Conservation (phyloP, 2,113 vertebrate species). For the Microtus ochrogaster region DNA sequence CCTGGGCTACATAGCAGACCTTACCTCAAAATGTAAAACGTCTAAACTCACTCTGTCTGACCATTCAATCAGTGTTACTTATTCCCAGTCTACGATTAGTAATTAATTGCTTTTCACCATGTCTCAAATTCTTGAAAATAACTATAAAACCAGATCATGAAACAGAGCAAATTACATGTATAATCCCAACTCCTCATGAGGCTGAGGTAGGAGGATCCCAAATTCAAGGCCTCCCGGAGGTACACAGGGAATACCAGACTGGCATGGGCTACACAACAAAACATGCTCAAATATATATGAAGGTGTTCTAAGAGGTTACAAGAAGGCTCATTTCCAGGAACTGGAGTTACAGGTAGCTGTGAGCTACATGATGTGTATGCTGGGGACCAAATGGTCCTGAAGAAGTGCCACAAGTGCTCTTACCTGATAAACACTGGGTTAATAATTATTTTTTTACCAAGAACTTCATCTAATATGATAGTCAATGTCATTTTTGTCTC, state of each 20-base stretch:
- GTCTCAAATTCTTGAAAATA: constrained; percentile 9
- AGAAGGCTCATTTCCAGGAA: background rate
- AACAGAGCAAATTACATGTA: background rate
- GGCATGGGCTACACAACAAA: background rate
- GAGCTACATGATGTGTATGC: background rate
- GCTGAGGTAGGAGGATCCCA: background rate
- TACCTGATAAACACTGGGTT: background rate
- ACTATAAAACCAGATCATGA: background rate
- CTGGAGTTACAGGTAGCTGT: background rate
- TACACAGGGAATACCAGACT: background rate
- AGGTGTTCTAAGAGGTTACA: background rate
- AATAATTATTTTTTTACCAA: background rate
- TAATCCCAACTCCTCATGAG: background rate
- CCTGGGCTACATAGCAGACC: background rate
- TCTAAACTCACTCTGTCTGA: background rate
- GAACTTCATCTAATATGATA: background rate
- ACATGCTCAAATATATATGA: background rate
- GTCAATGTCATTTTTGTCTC: background rate
- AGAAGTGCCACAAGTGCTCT: background rate
- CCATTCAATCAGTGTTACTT: background rate
- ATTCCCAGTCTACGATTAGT: background rate
- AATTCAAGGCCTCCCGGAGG: background rate
- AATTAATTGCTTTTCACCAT: constrained; percentile 7
- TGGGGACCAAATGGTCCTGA: background rate
- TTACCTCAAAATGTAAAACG: background rate